Base-by-base conservation (phyloP, 1,140 invertebrate genomes). In the Drosophila kohkoa region DNA sequence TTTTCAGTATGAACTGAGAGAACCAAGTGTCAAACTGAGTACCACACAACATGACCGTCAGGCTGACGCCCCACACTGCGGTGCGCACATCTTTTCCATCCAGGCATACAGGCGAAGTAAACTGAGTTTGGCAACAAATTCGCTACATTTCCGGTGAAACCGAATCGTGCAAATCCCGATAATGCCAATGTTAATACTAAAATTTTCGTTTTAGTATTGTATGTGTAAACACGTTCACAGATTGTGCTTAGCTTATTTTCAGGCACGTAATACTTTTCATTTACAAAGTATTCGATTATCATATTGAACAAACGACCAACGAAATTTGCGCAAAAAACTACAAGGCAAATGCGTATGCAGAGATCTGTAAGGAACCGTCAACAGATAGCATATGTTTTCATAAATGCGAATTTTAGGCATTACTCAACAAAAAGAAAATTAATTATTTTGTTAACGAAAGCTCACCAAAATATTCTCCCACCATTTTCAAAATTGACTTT, bases 1-100 rank as follows among this genome's bases (percentile, higher is more conserved):
- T 93, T 57, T 93, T 92, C 3, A 94, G 79, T 59, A 95, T 92
- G 70, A 93, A 95, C 49, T 94, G 91, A 0, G 95, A 95, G 59
- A 95, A 87, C 95, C 95, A 95, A 8, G 90, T 91, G 3, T 95
- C 94, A 16, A 93, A 93, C 68, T 95, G 95, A 52, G 94, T 94
- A 13, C 95, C 95, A 62, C 95, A 95, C 68, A 95, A 93, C 66
- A 95, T 93, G 0, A 93, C 93, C 15, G 93, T 81, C 3, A 95
- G 89, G 0, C 92, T 63, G 69, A 93, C 92, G 32, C 93, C 93
- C 93, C 94, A 94, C 15, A 94, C 91, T 0, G 93, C 86, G 0
- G 93, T 93, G 11, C 72, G 92, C 25, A 94, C 93, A 67, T 85
- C 75, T 28, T 77, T 68, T 41, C 92, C 92, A 0, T 85, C 75